Percentiles rank a stretch among this genome's conserved stretches.
phyloP scores from a whole-genome alignment of 1,140 invertebrate species.

The Ridgeia piscesae region DNA sequence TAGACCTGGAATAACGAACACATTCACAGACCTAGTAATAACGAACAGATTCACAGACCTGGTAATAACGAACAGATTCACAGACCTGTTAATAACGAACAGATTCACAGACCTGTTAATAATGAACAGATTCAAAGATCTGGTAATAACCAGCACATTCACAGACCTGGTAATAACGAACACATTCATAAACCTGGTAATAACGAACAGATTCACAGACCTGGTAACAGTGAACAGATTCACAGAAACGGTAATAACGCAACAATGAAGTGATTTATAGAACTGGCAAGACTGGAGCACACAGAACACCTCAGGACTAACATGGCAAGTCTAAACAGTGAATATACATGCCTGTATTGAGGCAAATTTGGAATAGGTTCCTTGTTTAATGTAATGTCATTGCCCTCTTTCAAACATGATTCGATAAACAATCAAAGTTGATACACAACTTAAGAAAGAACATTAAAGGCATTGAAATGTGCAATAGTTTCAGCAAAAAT shows the following conservation, averaged over 20 bases:
- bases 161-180: background rate
- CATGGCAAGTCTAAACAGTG: too few species aligned
- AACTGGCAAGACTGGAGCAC: too few species aligned
- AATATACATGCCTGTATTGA: too few species aligned
- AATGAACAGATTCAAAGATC: background rate
- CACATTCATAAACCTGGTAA: background rate
- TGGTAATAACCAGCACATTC: background rate
- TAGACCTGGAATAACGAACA: background rate
- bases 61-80: background rate
- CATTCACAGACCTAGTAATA: background rate
- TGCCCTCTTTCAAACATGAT: too few species aligned
- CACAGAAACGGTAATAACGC: background rate
- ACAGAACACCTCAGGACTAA: too few species aligned
- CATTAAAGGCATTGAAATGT: too few species aligned
- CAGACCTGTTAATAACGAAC: background rate
- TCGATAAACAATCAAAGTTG: too few species aligned
- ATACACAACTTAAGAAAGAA: too few species aligned
- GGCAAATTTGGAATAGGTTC: too few species aligned
- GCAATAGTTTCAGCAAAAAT: too few species aligned
- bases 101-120: background rate
- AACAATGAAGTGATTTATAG: background rate
- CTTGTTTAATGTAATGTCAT: too few species aligned
- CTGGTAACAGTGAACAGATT: background rate
- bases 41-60: too few species aligned
- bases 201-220: background rate